Evolutionary conservation across 2,113 vertebrate species (phyloP).

Genomic region (Caloenas nicobarica): DNA sequence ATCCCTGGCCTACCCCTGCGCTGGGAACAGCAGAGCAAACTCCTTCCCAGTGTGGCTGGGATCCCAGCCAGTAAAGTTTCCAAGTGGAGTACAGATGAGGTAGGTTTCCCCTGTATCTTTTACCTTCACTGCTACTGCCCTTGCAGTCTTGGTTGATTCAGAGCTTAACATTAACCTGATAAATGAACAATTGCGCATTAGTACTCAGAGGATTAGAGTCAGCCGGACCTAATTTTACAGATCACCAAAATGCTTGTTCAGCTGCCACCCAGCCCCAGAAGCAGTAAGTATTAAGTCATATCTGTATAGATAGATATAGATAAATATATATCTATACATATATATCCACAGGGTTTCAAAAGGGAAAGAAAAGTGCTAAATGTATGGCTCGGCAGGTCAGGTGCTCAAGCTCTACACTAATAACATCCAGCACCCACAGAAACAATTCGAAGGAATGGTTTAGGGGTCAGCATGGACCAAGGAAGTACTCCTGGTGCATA

Average conservation of each 20-base stretch:
- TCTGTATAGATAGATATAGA: background rate
- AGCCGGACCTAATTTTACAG: background rate
- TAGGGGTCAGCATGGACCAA: background rate
- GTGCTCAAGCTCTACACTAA: background rate
- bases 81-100: conserved; percentile 88
- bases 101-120: conserved; percentile 8
- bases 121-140: background rate
- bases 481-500: background rate
- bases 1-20: conserved; percentile 81
- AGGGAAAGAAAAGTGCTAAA: background rate
- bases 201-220: background rate
- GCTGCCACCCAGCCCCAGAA: background rate
- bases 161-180: background rate
- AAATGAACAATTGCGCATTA: background rate
- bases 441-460: background rate
- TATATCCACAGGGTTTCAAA: background rate
- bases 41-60: conserved; percentile 85
- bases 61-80: conserved; percentile 87
- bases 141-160: background rate
- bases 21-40: conserved; percentile 90
- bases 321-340: no score
- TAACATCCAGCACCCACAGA: background rate
- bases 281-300: background rate
- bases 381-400: no score
- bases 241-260: background rate